Evolutionary conservation across 2,797 vertebrate species (phyloP).

Genomic region (Chelmon rostratus): DNA sequence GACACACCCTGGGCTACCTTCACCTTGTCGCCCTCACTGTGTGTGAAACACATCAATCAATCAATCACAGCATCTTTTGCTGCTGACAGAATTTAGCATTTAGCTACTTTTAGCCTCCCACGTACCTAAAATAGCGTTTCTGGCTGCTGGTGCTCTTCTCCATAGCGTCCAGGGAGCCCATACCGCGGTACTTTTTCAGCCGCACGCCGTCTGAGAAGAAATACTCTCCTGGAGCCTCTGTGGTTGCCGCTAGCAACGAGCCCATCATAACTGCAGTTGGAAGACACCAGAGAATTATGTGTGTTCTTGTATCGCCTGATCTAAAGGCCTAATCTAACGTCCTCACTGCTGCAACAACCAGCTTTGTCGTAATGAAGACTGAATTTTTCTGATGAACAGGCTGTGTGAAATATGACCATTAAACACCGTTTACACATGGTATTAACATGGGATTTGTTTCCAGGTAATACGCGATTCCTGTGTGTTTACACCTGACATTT

Average conservation of each 20-base stretch:
- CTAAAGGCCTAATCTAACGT: neutral
- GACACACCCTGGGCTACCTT: slow-evolving; percentile 95
- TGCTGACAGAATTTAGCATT: neutral
- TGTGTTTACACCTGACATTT: no score
- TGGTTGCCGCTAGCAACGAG: slow-evolving; percentile 93
- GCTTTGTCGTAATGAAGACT: neutral
- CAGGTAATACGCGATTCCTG: no score
- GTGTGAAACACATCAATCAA: slow-evolving; percentile 23
- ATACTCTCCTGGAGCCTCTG: slow-evolving; percentile 94
- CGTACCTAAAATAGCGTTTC: slow-evolving; percentile 93
- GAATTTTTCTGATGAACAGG: neutral
- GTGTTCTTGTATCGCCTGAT: neutral
- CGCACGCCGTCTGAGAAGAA: slow-evolving; percentile 95
- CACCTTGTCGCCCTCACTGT: slow-evolving; percentile 93
- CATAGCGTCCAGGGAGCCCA: slow-evolving; percentile 96
- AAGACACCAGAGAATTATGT: neutral
- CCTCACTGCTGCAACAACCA: neutral
- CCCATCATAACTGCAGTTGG: slow-evolving; percentile 93
- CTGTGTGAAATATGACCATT: neutral
- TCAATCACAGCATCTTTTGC: neutral
- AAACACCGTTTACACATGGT: no score
- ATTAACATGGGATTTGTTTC: no score
- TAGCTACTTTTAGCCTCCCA: no score
- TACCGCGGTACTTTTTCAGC: slow-evolving; percentile 95
- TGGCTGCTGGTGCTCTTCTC: slow-evolving; percentile 95